A percentile compares a stretch with the other conserved stretches of the same genome.
These are phyloP conservation scores for Entomyzon cyanotis DNA, from an alignment of 2,113 vertebrate genomes.

Conservation along the genomic window DNA sequence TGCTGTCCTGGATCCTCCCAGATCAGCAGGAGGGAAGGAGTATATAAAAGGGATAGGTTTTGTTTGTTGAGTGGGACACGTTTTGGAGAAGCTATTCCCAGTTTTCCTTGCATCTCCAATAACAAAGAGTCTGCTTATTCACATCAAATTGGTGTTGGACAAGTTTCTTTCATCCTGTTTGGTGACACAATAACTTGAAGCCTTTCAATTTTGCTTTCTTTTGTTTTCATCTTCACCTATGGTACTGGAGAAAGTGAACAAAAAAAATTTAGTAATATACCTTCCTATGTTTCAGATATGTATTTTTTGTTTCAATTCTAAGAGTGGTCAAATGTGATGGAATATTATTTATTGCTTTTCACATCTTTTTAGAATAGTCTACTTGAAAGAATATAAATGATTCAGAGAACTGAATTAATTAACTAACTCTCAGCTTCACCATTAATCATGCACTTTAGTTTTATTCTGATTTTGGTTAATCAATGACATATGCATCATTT, in stretches of 20 bases:
- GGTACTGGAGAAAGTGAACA: background rate
- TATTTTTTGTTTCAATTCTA: background rate
- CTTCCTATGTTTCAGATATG: background rate
- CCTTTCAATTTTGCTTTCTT: background rate
- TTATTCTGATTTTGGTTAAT: conserved; percentile 27
- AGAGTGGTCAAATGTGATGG: background rate
- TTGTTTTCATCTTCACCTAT: background rate
- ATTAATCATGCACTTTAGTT: conserved; percentile 23
- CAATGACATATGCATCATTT: conserved; percentile 17
- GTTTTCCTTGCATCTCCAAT: rapidly evolving
- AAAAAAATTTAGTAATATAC: background rate
- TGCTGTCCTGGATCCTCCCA: background rate
- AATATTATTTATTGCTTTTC: background rate
- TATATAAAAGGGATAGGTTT: background rate
- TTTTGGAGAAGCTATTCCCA: background rate
- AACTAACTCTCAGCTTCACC: background rate
- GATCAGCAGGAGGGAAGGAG: background rate
- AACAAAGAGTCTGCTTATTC: background rate
- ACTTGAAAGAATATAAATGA: conserved; percentile 14
- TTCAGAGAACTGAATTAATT: background rate
- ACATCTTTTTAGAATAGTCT: background rate
- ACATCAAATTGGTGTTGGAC: background rate
- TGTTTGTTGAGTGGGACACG: background rate
- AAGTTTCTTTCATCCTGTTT: background rate
- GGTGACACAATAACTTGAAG: background rate